Conservation (phyloP, 2,113 vertebrate species). For the Diadophis punctatus region DNA sequence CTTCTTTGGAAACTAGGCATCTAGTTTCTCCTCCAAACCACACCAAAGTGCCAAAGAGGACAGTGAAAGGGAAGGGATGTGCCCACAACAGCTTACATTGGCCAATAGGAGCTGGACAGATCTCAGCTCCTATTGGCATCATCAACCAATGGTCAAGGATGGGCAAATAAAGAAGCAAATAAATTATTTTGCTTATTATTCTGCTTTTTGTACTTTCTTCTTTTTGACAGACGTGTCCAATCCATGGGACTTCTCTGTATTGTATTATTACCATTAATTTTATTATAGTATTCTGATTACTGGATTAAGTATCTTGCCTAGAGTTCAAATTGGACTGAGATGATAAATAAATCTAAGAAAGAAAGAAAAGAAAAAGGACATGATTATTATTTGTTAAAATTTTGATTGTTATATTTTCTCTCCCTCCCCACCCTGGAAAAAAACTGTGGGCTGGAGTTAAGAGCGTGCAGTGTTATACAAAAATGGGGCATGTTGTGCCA, state of each 20-base stretch:
- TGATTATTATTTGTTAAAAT: not conserved
- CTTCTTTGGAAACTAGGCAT: not conserved
- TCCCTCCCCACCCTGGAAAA: too few species aligned
- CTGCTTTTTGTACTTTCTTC: not conserved
- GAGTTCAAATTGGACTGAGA: not conserved
- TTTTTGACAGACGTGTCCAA: not conserved
- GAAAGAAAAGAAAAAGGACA: not conserved
- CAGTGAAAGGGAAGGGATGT: not conserved
- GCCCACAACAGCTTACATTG: not conserved
- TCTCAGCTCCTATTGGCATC: not conserved
- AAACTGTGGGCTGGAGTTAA: not conserved
- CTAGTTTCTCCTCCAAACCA: not conserved
- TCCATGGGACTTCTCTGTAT: not conserved
- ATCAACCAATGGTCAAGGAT: not conserved
- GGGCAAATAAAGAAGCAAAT: not conserved
- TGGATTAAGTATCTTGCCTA: not conserved
- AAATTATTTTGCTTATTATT: not conserved
- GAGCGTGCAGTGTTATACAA: not conserved
- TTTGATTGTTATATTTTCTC: not conserved
- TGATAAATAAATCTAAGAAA: not conserved
- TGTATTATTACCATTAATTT: not conserved
- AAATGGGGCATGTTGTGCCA: not conserved
- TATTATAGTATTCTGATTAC: not conserved
- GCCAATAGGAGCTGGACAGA: not conserved
- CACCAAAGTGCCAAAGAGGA: not conserved